These are phyloP conservation scores for Torymus aiolomorphi DNA, from an alignment of 2,888 invertebrate genomes.

Conservation along the genomic window DNA sequence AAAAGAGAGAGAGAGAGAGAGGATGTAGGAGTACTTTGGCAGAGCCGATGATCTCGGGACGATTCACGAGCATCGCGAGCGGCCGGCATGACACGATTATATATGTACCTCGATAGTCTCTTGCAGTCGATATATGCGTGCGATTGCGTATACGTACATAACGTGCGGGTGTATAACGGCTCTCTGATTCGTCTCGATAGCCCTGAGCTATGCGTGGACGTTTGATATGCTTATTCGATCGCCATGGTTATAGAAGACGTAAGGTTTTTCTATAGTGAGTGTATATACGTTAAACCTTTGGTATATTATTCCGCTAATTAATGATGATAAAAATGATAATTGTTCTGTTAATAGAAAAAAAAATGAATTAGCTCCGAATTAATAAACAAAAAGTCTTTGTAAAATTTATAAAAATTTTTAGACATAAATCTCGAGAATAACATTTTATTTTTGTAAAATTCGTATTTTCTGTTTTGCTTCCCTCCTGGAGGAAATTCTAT, in stretches of 20 bases:
- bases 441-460: too few species aligned
- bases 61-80: slow-evolving; percentile 37
- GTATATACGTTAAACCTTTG: too few species aligned
- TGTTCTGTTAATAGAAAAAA: too few species aligned
- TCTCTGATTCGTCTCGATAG: slow-evolving; percentile 39
- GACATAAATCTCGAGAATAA: too few species aligned
- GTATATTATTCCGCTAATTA: too few species aligned
- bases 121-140: not conserved
- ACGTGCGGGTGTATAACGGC: slow-evolving; percentile 12
- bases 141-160: not conserved
- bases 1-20: slow-evolving; percentile 35
- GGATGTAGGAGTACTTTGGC: not conserved
- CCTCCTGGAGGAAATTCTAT: too few species aligned
- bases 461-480: too few species aligned
- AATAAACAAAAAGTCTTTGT: too few species aligned
- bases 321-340: too few species aligned
- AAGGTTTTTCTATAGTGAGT: too few species aligned
- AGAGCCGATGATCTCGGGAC: not conserved
- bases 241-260: not conserved
- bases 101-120: slow-evolving; percentile 13
- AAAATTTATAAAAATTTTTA: too few species aligned
- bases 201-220: slow-evolving; percentile 26
- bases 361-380: too few species aligned
- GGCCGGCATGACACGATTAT: not conserved
- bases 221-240: not conserved